phyloP scores from a whole-genome alignment of 2,888 invertebrate genomes.

The Tolmerus cingulatus region DNA sequence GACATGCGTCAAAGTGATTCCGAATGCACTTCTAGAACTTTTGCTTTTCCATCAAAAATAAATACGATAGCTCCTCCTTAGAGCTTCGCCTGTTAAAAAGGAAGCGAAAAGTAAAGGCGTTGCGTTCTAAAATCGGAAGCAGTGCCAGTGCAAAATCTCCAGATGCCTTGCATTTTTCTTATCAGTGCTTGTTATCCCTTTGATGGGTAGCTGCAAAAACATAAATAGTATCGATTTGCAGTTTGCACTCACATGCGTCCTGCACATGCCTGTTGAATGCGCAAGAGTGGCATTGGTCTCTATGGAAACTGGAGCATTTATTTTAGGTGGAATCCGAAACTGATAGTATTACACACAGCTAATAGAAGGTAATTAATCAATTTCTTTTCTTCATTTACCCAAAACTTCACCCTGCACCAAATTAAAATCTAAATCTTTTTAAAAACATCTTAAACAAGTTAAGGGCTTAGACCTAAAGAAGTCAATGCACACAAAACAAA shows the following conservation, averaged over 20 bases:
- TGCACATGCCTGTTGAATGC: conserved; percentile 25
- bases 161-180: not conserved
- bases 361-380: not conserved
- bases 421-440: too few species aligned
- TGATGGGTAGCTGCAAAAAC: not conserved
- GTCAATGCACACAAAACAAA: too few species aligned
- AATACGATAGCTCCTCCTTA: not conserved
- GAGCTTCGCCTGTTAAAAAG: not conserved
- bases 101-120: too few species aligned
- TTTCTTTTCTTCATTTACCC: not conserved
- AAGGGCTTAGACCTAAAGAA: too few species aligned
- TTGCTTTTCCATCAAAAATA: not conserved
- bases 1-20: not conserved
- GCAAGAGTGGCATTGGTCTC: not conserved
- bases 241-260: not conserved
- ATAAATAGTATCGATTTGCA: not conserved
- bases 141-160: not conserved
- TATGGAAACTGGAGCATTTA: not conserved
- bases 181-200: not conserved
- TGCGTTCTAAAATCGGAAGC: too few species aligned
- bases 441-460: too few species aligned
- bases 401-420: too few species aligned
- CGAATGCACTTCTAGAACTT: not conserved
- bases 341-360: not conserved
- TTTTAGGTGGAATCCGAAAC: not conserved